Percentiles rank a stretch among this genome's conserved stretches.
These are phyloP conservation scores for Meleagris gallopavo DNA, from an alignment of 2,113 vertebrate species.

Conservation along the genomic window DNA sequence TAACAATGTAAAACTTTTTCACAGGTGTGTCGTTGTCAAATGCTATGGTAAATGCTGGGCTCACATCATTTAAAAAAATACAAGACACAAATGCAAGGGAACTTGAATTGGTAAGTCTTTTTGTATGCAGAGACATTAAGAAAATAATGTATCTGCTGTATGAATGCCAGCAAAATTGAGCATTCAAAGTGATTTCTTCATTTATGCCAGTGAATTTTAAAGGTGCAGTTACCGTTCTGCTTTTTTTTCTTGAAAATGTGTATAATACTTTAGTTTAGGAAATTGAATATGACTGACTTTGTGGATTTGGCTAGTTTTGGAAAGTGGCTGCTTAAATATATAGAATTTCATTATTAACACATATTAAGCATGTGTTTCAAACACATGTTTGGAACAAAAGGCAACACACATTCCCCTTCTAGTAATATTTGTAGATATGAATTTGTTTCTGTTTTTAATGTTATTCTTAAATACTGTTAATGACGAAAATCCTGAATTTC, in stretches of 20 bases:
- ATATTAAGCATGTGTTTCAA: too few relatives aligned
- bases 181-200: background rate
- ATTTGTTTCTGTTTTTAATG: background rate
- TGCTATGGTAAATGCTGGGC: constrained; percentile 93
- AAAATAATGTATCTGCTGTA: background rate
- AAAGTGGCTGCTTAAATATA: background rate
- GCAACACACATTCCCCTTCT: background rate
- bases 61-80: constrained; percentile 95
- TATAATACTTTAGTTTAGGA: background rate
- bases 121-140: background rate
- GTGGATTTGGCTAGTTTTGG: background rate
- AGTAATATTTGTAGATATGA: background rate
- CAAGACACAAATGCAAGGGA: constrained; percentile 91
- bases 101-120: constrained; percentile 89
- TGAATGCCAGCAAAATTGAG: background rate
- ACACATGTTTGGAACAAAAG: background rate
- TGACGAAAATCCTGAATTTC: background rate
- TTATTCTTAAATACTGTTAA: background rate
- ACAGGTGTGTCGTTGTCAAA: constrained; percentile 91
- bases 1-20: constrained; percentile 32
- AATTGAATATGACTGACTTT: background rate
- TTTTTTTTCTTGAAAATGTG: background rate
- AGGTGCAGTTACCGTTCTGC: background rate
- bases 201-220: background rate
- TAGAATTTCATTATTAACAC: background rate